Percentiles rank a stretch among this genome's conserved stretches.
Evolutionary conservation across 2,113 vertebrate genomes (phyloP).

Genomic region (Corvus hawaiiensis): DNA sequence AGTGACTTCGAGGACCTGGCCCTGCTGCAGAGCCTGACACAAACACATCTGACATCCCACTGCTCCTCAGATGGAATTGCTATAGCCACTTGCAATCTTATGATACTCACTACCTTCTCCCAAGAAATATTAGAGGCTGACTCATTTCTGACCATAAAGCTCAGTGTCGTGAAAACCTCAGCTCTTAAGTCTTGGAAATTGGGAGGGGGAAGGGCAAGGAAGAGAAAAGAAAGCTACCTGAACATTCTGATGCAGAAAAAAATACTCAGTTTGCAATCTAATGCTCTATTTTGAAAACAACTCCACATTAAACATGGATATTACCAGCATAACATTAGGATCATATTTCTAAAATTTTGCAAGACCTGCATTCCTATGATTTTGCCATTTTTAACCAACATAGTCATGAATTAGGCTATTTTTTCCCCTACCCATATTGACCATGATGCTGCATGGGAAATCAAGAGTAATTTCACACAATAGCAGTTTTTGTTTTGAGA

Average conservation of each 20-base stretch:
- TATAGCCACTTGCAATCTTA: not conserved
- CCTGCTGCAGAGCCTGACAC: not conserved
- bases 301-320: not conserved
- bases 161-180: not conserved
- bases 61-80: not conserved
- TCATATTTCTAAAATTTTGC: not conserved
- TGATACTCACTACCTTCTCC: not conserved
- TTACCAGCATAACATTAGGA: not conserved
- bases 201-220: not conserved
- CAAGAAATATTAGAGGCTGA: not conserved
- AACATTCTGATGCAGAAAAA: not conserved
- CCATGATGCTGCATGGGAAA: not conserved
- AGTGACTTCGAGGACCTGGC: not conserved
- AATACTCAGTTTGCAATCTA: not conserved
- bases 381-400: not conserved
- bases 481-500: not conserved
- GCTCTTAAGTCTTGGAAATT: not conserved
- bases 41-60: not conserved
- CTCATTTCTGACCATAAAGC: not conserved
- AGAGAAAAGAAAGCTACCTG: not conserved
- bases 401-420: not conserved
- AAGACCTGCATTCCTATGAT: not conserved
- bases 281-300: not conserved
- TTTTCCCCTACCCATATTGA: not conserved
- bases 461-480: not conserved